These are phyloP conservation scores for Linepithema humile DNA, from an alignment of 1,140 invertebrate species.

Conservation along the genomic window DNA sequence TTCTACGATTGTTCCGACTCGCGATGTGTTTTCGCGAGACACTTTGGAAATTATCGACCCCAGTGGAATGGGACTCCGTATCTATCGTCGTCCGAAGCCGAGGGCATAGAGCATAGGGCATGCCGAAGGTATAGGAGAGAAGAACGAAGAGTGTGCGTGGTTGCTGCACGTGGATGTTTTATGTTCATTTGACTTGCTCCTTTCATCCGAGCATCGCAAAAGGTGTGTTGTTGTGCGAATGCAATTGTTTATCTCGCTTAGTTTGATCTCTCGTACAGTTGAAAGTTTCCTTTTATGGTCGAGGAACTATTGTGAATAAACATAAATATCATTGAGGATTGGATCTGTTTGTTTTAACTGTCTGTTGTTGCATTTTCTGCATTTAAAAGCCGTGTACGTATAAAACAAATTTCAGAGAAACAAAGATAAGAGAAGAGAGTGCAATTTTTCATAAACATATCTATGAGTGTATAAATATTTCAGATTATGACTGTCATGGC, in stretches of 20 bases:
- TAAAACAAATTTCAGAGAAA: background rate
- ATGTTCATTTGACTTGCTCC: background rate
- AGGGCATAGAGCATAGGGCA: background rate
- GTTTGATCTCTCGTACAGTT: background rate
- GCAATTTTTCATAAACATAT: background rate
- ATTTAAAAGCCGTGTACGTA: background rate
- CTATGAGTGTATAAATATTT: background rate
- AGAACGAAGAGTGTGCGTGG: background rate
- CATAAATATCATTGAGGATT: background rate
- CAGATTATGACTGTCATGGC: background rate
- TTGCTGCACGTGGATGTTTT: background rate
- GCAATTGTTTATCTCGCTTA: background rate
- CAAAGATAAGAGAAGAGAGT: background rate
- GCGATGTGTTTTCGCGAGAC: background rate
- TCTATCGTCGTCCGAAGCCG: background rate
- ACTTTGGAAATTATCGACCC: background rate
- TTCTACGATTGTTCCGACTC: background rate
- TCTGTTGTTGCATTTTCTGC: background rate
- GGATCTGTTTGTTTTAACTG: background rate
- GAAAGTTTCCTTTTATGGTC: background rate
- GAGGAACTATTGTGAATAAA: background rate
- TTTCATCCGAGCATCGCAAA: background rate
- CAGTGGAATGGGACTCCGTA: background rate
- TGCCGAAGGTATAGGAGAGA: background rate
- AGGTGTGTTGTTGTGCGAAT: background rate